Evolutionary conservation across 2,888 invertebrate species (phyloP).

Genomic region (Thymelicus acteon): DNA sequence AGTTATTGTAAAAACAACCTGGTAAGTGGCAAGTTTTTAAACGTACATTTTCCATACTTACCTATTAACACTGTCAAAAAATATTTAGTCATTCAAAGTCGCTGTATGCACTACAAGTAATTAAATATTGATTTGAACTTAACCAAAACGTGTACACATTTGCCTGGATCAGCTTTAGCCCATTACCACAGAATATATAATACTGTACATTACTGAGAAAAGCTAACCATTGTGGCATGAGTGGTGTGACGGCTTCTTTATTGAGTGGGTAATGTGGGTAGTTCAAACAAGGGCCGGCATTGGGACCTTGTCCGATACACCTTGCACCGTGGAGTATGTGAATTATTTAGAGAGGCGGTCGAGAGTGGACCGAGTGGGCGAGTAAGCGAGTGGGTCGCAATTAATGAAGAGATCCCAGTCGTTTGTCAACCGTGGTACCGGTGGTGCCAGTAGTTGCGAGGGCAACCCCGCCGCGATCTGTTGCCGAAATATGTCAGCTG

Average conservation of each 20-base stretch:
- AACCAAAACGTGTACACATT: too few species aligned
- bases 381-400: constrained; percentile 73
- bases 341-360: constrained; percentile 81
- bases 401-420: constrained; percentile 79
- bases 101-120: too few species aligned
- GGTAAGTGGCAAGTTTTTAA: neutral
- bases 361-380: constrained; percentile 61
- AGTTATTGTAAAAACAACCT: constrained; percentile 6
- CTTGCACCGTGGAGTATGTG: constrained; percentile 47
- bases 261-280: neutral
- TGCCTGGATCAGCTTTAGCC: neutral
- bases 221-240: neutral
- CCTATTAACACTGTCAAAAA: too few species aligned
- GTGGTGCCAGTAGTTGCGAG: constrained; percentile 49
- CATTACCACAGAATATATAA: neutral
- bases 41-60: neutral
- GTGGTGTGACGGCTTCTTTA: neutral
- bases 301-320: constrained; percentile 4
- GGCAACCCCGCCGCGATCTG: constrained; percentile 62
- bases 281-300: neutral
- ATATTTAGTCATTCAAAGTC: too few species aligned
- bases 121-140: too few species aligned
- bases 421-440: constrained; percentile 75
- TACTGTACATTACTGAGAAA: neutral
- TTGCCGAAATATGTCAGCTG: constrained; percentile 66